These are phyloP conservation scores for Chlorodrepanis virens DNA, from an alignment of 2,113 vertebrate species.

Conservation along the genomic window DNA sequence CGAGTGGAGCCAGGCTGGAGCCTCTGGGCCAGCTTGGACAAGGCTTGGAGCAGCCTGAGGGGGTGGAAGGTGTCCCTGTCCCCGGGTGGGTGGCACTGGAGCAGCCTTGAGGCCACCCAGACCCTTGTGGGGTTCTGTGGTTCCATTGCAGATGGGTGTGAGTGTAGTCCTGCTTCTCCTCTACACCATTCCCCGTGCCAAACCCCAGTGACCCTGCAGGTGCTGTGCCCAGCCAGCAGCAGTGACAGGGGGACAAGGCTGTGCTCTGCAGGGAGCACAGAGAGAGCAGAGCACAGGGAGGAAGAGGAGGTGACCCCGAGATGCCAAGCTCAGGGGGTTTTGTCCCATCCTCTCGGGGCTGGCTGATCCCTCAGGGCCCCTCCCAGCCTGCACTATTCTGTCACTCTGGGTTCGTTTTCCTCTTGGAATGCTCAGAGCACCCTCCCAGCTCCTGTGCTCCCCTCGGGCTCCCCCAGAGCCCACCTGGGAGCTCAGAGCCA, in stretches of 20 bases:
- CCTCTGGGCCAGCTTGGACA: rapidly evolving
- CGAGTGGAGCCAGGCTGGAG: not conserved
- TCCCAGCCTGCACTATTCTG: not conserved
- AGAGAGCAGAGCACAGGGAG: not conserved
- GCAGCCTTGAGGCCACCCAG: not conserved
- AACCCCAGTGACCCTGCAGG: rapidly evolving
- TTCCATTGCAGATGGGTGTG: not conserved
- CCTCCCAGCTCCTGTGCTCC: not conserved
- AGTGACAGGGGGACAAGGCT: not conserved
- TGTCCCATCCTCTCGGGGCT: not conserved
- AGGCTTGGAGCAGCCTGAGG: not conserved
- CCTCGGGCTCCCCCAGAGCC: not conserved
- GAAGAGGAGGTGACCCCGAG: rapidly evolving
- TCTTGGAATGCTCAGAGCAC: not conserved
- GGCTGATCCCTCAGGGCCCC: not conserved
- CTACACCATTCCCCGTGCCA: not conserved
- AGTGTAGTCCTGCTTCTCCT: not conserved
- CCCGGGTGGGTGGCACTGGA: not conserved
- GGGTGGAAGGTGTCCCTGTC: not conserved
- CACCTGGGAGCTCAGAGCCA: not conserved
- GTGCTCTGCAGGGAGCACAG: not conserved
- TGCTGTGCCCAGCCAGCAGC: not conserved
- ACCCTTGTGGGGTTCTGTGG: not conserved
- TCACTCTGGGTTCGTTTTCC: not conserved
- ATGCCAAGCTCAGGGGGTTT: not conserved